Evolutionary conservation across 2,888 invertebrate species (phyloP).

Genomic region (Metellina segmentata): DNA sequence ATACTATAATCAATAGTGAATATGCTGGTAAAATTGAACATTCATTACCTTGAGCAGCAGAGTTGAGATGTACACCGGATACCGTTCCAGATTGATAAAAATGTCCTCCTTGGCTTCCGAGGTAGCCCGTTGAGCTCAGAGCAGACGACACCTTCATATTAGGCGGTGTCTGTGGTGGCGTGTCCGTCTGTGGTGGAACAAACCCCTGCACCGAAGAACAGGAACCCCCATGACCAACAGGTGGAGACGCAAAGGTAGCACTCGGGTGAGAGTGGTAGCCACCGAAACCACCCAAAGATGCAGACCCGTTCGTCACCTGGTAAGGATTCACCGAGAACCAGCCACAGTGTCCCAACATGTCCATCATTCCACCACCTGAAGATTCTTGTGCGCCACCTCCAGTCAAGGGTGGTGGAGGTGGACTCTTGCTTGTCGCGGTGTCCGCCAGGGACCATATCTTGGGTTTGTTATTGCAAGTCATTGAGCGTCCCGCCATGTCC

Average conservation of each 20-base stretch:
- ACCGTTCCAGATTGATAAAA: constrained; percentile 56
- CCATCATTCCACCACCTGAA: constrained; percentile 81
- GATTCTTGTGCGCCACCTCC: constrained; percentile 73
- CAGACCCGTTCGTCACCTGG: constrained; percentile 48
- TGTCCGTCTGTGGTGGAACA: constrained; percentile 86
- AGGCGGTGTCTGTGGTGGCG: constrained; percentile 96
- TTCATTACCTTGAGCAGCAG: constrained; percentile 55
- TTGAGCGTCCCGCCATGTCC: constrained; percentile 41
- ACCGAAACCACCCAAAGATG: constrained; percentile 43
- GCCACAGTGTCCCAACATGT: constrained; percentile 66
- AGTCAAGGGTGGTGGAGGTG: constrained; percentile 85
- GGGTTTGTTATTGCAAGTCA: constrained; percentile 84
- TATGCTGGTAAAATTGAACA: neutral
- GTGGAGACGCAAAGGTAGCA: constrained; percentile 38
- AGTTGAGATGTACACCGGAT: constrained; percentile 24
- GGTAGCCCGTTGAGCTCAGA: constrained; percentile 45
- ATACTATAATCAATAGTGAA: too few relatives aligned
- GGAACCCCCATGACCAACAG: constrained; percentile 52
- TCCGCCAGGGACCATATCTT: constrained; percentile 97
- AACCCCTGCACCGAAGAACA: constrained; percentile 63
- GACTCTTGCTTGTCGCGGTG: constrained; percentile 95
- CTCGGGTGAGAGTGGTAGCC: constrained; percentile 49
- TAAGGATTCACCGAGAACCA: constrained; percentile 75
- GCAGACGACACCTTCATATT: constrained; percentile 87
- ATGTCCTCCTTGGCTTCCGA: constrained; percentile 46